Percentiles rank a stretch among this genome's conserved stretches.
These are phyloP conservation scores for Ctenomys sociabilis DNA, from an alignment of 2,113 vertebrate species.

Conservation along the genomic window DNA sequence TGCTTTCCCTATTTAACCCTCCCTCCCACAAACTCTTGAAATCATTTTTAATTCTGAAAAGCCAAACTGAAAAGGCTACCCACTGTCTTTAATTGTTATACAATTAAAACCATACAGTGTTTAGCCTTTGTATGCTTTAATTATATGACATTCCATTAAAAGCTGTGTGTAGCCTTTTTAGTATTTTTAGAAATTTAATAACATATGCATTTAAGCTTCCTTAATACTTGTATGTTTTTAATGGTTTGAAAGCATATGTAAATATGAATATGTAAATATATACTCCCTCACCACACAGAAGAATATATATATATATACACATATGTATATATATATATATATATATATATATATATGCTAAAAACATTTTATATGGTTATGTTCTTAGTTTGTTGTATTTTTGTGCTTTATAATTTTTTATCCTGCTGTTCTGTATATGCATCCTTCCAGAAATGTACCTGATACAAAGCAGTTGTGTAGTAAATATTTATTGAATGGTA, in stretches of 20 bases:
- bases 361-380: background rate
- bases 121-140: background rate
- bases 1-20: background rate
- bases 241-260: background rate
- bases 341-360: background rate
- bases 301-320: rapidly evolving
- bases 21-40: rapidly evolving
- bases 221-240: background rate
- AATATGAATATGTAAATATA: background rate
- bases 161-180: background rate
- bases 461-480: background rate
- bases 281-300: too few species aligned
- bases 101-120: background rate
- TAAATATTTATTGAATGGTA: constrained; percentile 19
- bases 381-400: background rate
- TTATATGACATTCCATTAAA: background rate
- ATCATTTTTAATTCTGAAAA: background rate
- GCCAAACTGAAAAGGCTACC: background rate
- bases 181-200: background rate
- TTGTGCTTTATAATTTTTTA: background rate
- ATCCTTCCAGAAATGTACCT: background rate
- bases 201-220: background rate
- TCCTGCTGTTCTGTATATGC: background rate
- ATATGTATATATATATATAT: background rate
- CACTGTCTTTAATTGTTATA: background rate